Evolutionary conservation across 1,140 invertebrate genomes (phyloP).

Genomic region (Dinoponera quadriceps): DNA sequence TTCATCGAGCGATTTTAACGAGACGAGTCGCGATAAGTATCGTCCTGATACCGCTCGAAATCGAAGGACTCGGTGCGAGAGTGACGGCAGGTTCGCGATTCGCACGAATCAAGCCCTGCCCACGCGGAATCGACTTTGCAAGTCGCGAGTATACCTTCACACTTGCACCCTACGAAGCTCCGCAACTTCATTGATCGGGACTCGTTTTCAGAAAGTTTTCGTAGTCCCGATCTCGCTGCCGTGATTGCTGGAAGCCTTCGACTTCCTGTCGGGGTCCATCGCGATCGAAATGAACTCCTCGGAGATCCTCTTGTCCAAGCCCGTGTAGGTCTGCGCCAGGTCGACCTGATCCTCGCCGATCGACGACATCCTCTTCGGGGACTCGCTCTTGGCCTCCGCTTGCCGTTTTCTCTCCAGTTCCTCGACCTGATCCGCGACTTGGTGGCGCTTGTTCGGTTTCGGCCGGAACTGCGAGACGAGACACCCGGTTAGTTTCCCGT

Average conservation of each 20-base stretch:
- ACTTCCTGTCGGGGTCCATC: conserved; percentile 85
- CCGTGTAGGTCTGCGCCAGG: conserved; percentile 86
- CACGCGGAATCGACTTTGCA: background rate
- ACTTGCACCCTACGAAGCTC: background rate
- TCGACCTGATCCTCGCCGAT: conserved; percentile 82
- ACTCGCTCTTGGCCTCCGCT: conserved; percentile 74
- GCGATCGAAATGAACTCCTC: conserved; percentile 87
- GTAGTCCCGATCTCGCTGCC: conserved; percentile 79
- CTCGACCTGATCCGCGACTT: conserved; percentile 71
- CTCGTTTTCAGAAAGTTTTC: conserved; percentile 62
- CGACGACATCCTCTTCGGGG: conserved; percentile 77
- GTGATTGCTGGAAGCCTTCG: conserved; percentile 82
- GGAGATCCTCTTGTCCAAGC: conserved; percentile 87
- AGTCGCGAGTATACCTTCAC: background rate
- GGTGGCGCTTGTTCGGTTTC: conserved; percentile 79
- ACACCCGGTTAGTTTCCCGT: too few species aligned
- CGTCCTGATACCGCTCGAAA: background rate
- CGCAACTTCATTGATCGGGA: background rate
- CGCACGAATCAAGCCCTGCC: background rate
- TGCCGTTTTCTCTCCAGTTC: conserved; percentile 75
- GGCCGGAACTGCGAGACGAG: conserved; percentile 58
- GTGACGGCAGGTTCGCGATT: conserved; percentile 2
- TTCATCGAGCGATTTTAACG: background rate
- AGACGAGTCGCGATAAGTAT: background rate
- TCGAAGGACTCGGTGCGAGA: conserved; percentile 3